Percentiles rank a stretch among this genome's conserved stretches.
Conservation (phyloP, 2,888 invertebrate species). For the Caenorhabditis imperialis region DNA sequence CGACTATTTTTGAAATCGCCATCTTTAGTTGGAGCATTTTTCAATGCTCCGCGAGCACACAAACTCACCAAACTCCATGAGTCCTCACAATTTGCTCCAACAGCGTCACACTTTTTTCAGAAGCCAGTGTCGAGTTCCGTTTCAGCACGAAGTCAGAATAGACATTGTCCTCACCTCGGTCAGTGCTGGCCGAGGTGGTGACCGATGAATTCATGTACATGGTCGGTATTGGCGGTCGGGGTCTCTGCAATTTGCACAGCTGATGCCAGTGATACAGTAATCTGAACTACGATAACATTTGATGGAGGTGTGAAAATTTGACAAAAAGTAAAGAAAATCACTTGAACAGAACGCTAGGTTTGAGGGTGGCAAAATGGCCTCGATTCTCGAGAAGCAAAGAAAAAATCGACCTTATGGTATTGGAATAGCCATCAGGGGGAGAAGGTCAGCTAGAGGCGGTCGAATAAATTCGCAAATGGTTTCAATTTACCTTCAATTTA, state of each 20-base stretch:
- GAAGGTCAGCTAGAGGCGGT: too few relatives aligned
- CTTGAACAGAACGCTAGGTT: too few relatives aligned
- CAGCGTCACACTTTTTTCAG: slow-evolving; percentile 52
- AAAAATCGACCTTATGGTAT: neutral
- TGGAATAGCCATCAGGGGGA: slow-evolving; percentile 4
- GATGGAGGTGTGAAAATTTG: too few relatives aligned
- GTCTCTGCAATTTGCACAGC: slow-evolving; percentile 47
- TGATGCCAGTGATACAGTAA: too few relatives aligned
- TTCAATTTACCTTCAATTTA: slow-evolving; percentile 34
- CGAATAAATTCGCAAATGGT: slow-evolving; percentile 9
- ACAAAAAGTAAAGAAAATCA: too few relatives aligned
- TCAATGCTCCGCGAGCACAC: too few relatives aligned
- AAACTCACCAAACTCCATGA: slow-evolving; percentile 88
- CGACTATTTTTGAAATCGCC: too few relatives aligned
- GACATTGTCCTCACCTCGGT: slow-evolving; percentile 36
- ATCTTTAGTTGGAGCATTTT: too few relatives aligned
- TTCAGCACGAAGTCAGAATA: slow-evolving; percentile 50
- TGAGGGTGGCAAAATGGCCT: too few relatives aligned
- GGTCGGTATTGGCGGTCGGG: slow-evolving; percentile 50
- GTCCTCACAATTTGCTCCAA: slow-evolving; percentile 90
- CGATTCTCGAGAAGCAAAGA: neutral
- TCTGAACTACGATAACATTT: too few relatives aligned
- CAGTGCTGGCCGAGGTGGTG: slow-evolving; percentile 16
- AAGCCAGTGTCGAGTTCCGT: slow-evolving; percentile 39
- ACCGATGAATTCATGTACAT: slow-evolving; percentile 42